A percentile compares a stretch with the other conserved stretches of the same genome.
Evolutionary conservation across 2,888 invertebrate genomes (phyloP).

Genomic region (Atethmia centrago): DNA sequence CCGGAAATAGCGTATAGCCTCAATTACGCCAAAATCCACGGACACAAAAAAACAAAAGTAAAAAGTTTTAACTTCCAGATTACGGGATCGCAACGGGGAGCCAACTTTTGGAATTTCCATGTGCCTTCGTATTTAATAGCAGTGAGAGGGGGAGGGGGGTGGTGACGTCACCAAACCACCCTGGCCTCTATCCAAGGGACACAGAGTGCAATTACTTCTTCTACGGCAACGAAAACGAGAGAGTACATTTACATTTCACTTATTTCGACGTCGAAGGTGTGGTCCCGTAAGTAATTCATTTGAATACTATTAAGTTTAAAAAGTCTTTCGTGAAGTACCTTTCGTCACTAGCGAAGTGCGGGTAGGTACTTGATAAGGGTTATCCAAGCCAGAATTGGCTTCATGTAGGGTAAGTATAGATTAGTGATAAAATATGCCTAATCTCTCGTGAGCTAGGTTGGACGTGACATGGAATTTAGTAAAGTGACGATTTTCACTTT

Average conservation of each 20-base stretch:
- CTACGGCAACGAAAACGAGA: conserved; percentile 94
- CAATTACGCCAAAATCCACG: conserved; percentile 49
- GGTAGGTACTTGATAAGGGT: conserved; percentile 48
- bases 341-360: conserved; percentile 31
- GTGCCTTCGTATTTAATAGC: conserved; percentile 97
- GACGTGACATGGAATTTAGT: background rate
- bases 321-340: conserved; percentile 34
- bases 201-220: conserved; percentile 98
- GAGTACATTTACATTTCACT: conserved; percentile 95
- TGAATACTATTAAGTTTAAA: conserved; percentile 58
- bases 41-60: conserved; percentile 56
- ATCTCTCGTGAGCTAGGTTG: conserved; percentile 33
- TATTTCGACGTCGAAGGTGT: conserved; percentile 99
- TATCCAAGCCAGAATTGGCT: conserved; percentile 14
- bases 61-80: conserved; percentile 91
- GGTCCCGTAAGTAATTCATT: conserved; percentile 93
- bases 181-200: conserved; percentile 96
- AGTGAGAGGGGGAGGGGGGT: conserved; percentile 94
- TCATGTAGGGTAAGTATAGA: background rate
- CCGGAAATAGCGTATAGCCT: conserved; percentile 31
- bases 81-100: conserved; percentile 95
- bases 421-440: conserved; percentile 18
- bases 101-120: conserved; percentile 94
- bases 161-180: conserved; percentile 97
- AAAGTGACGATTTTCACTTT: conserved; percentile 11